Conservation (phyloP, 2,888 invertebrate species). For the Rambutsinella grinnellia region DNA sequence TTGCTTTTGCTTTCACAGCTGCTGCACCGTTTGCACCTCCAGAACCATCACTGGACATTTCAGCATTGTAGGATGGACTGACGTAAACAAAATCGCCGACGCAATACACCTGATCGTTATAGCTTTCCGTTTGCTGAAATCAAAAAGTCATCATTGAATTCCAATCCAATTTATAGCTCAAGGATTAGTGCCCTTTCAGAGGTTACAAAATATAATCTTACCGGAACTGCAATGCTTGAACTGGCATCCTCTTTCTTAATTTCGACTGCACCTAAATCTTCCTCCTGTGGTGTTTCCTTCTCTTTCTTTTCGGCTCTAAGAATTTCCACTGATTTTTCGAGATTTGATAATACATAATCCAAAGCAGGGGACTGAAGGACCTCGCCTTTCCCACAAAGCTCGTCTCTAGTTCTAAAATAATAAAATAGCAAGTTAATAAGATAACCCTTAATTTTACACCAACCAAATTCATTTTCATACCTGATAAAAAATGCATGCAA, state of each 20-base stretch:
- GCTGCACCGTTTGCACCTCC: constrained; percentile 20
- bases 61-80: constrained; percentile 67
- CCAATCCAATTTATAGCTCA: too few species aligned
- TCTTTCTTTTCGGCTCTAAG: constrained; percentile 82
- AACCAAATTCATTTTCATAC: not conserved
- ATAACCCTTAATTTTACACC: not conserved
- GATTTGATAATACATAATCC: constrained; percentile 81
- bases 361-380: constrained; percentile 90
- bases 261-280: constrained; percentile 69
- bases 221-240: constrained; percentile 53
- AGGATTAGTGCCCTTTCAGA: not conserved
- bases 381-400: constrained; percentile 83
- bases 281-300: constrained; percentile 85
- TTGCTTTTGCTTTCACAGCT: constrained; percentile 72
- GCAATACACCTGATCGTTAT: constrained; percentile 82
- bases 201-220: constrained; percentile 13
- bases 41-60: constrained; percentile 21
- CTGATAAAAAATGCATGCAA: constrained; percentile 90
- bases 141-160: not conserved
- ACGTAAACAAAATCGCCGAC: constrained; percentile 95
- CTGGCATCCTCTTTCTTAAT: constrained; percentile 61
- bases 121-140: constrained; percentile 72
- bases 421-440: not conserved
- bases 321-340: constrained; percentile 81
- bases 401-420: constrained; percentile 70